Evolutionary conservation across 2,113 vertebrate genomes (phyloP), one percentile per base, ranked within the genome.

Genomic region (Mohoua ochrocephala): DNA sequence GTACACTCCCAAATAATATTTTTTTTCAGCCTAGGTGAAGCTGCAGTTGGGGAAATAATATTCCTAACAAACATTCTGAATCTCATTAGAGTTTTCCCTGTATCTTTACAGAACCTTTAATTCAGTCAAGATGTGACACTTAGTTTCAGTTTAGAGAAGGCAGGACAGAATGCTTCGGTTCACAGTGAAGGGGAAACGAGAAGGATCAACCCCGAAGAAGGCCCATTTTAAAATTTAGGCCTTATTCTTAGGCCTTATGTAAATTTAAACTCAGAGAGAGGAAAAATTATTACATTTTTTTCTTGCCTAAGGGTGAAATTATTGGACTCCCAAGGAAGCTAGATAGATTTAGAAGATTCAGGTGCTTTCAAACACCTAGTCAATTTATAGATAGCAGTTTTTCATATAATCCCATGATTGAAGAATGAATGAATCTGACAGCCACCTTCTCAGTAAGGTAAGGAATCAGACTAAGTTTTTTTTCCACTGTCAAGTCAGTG

Each of bases 341-440:
- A 83, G 83, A 42, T 60, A 95, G 87, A 94, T 81, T 57, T 44
- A 74, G 65, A 82, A 93, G 78, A 91, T 77, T 82, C 41, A 75
- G 49, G 68, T 94, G 22, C 67, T 93, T 97, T 94, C 53, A 83
- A 80, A 91, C 41, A 85, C 59, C 50, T 60, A 67, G 68, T 75
- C 90, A 93, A 78, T 95, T 87, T 93, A 88, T 81, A 96, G 92
- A 94, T 84, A 96, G 52, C 31, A 67, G 56, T 67, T 86, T 92
- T 84, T 75, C 44, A 49, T 88, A 74, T 93, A 93, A 91, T 88
- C 79, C 52, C 28, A 44, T 88, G 93, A 93, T 30, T 89, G 90
- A 92, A 80, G 50, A 91, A 94, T 60, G 21, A 91, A 74, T 53
- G 31, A 93, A 71, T 74, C 68, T 84, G 71, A 64, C 79, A 94